These are phyloP conservation scores for Danio choprae DNA, from an alignment of 2,797 vertebrate species.

Conservation along the genomic window DNA sequence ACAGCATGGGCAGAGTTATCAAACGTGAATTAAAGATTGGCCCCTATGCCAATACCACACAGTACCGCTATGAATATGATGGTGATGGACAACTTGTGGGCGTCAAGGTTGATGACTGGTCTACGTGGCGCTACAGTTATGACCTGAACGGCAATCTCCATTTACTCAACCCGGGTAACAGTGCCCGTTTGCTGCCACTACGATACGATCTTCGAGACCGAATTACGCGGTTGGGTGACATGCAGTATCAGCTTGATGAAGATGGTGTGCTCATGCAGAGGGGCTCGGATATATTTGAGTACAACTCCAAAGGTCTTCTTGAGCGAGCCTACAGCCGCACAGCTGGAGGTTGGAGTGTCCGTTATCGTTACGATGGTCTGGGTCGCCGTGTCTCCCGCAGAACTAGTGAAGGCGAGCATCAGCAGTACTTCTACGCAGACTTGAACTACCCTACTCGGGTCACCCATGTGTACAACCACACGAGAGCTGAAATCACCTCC, in stretches of 20 bases:
- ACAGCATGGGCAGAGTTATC: slow-evolving; percentile 89
- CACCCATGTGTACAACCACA: slow-evolving; percentile 89
- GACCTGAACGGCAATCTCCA: slow-evolving; percentile 90
- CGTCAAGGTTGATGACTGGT: slow-evolving; percentile 85
- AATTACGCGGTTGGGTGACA: slow-evolving; percentile 85
- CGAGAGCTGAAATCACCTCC: slow-evolving; percentile 86
- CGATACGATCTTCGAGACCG: slow-evolving; percentile 88
- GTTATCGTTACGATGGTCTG: slow-evolving; percentile 86
- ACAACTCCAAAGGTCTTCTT: slow-evolving; percentile 89
- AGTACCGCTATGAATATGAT: slow-evolving; percentile 90
- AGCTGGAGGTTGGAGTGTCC: slow-evolving; percentile 82
- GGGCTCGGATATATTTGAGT: slow-evolving; percentile 85
- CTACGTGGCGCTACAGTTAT: slow-evolving; percentile 90
- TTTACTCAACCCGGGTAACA: slow-evolving; percentile 86
- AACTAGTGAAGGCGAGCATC: slow-evolving; percentile 84
- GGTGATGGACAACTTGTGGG: slow-evolving; percentile 88
- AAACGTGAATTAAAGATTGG: slow-evolving; percentile 89
- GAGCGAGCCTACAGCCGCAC: slow-evolving; percentile 86
- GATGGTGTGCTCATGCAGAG: slow-evolving; percentile 87
- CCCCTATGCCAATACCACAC: slow-evolving; percentile 89
- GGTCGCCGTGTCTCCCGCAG: slow-evolving; percentile 86
- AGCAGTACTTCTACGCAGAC: slow-evolving; percentile 90
- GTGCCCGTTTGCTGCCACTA: slow-evolving; percentile 84
- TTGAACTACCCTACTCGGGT: slow-evolving; percentile 87
- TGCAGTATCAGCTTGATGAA: slow-evolving; percentile 88